Base-by-base conservation (phyloP, 2,797 vertebrate species). In the Cephalopachus bancanus region DNA sequence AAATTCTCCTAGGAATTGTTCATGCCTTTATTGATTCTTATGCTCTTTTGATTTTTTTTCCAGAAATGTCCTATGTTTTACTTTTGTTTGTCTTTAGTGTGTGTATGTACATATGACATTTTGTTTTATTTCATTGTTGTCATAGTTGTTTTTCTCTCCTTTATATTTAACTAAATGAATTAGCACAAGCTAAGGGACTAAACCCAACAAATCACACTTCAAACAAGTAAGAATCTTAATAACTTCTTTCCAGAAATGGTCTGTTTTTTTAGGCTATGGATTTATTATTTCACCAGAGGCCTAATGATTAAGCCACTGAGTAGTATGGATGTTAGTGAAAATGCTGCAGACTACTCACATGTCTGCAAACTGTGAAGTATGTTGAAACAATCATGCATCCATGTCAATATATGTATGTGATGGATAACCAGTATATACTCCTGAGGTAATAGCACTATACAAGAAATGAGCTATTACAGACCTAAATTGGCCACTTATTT, bases 401-500 rank as follows among this genome's bases (percentile, higher is more conserved):
- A 15, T 72, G 28, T 37, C 72, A 76, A 30, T 57, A n/a, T 60
- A 20, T 67, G 30, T 74, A 33, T 87, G 28, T 89, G 51, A 89
- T 53, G 49, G 51, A 94, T 83, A 76, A 51, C 28, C 15, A 74
- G 67, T 15, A 51, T 26, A n/a, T 51, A 33, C 14, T 76, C 20
- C 37, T 20, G 7, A 20, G n/a, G n/a, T 11, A 59, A 51, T 4
- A 80, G 3, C 17, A 28, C 19, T 76, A 4, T 72, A 90, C 26
- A 75, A 67, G 24, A 83, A 71, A 65, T 90, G 65, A 92, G n/a
- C 60, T 88, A 12, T 88, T 80, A 44, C 0, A 89, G 71, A 72
- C 59, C 20, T 59, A 83, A 55, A 60, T 2, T 80, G 71, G 55
- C 7, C 59, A 80, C 75, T 93, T 89, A 53, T 91, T 94, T 94